Conservation (phyloP, 2,113 vertebrate genomes). For the Myxocyprinus asiaticus region DNA sequence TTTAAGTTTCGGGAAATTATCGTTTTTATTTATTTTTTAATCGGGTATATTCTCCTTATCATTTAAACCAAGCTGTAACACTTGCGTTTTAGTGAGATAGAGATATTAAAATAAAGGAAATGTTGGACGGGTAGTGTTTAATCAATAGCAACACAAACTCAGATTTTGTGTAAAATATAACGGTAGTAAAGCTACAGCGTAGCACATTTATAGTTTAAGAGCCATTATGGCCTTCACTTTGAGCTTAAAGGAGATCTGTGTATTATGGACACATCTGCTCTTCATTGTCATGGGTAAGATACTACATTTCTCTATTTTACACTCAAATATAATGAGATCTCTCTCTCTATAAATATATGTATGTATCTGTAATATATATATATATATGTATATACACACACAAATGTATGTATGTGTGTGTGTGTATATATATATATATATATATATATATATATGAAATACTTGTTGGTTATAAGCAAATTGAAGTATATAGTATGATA, state of each 20-base stretch:
- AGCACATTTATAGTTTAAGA: conserved; percentile 39
- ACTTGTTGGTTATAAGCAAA: neutral
- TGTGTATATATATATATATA: too few relatives aligned
- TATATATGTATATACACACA: too few relatives aligned
- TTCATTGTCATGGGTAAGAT: conserved; percentile 53
- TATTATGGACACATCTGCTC: conserved; percentile 42
- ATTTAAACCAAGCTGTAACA: neutral
- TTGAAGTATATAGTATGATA: neutral
- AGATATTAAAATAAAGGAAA: neutral
- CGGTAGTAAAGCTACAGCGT: conserved; percentile 59
- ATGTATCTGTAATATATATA: too few relatives aligned
- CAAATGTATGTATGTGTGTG: too few relatives aligned
- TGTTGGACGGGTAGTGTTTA: neutral
- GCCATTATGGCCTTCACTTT: conserved; percentile 53
- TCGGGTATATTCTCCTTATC: neutral
- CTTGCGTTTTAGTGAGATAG: neutral
- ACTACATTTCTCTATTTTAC: too few relatives aligned
- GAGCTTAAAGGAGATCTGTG: conserved; percentile 27
- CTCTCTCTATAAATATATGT: too few relatives aligned
- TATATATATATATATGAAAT: neutral
- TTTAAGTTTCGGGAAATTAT: neutral
- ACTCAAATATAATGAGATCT: too few relatives aligned
- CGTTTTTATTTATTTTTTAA: neutral
- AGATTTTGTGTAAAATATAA: neutral
- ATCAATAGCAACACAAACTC: too few relatives aligned